These are phyloP conservation scores for Tachysurus vachellii DNA, from an alignment of 2,113 vertebrate genomes.

Conservation along the genomic window DNA sequence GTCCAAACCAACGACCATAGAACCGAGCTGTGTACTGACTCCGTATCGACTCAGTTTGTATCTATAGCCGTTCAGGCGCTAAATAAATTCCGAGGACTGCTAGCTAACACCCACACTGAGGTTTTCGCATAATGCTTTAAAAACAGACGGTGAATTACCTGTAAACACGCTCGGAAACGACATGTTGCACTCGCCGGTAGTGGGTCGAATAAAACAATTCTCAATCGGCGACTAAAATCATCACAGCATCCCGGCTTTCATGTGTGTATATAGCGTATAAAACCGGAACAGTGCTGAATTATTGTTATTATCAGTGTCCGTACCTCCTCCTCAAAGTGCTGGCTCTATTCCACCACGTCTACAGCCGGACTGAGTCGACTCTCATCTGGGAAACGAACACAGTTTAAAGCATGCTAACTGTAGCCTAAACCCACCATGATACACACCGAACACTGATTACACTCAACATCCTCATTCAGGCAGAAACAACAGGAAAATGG, in stretches of 20 bases:
- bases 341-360: conserved; percentile 46
- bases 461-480: not conserved
- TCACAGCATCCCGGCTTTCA: not conserved
- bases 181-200: not conserved
- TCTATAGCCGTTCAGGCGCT: conserved; percentile 55
- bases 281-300: conserved; percentile 21
- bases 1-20: not conserved
- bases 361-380: conserved; percentile 48
- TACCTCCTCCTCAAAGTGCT: conserved; percentile 60
- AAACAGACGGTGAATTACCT: not conserved
- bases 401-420: conserved; percentile 19
- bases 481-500: conserved; percentile 1
- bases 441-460: not conserved
- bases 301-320: conserved; percentile 15
- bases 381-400: conserved; percentile 64
- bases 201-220: not conserved
- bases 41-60: conserved; percentile 28
- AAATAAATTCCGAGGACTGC: conserved; percentile 62
- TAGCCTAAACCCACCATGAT: not conserved
- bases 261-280: not conserved
- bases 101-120: conserved; percentile 36
- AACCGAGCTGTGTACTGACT: conserved; percentile 23
- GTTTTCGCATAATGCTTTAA: conserved; percentile 7
- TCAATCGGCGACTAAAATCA: not conserved
- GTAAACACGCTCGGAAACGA: not conserved